These are phyloP conservation scores for Gopherus flavomarginatus DNA, from an alignment of 2,113 vertebrate species.

Conservation along the genomic window DNA sequence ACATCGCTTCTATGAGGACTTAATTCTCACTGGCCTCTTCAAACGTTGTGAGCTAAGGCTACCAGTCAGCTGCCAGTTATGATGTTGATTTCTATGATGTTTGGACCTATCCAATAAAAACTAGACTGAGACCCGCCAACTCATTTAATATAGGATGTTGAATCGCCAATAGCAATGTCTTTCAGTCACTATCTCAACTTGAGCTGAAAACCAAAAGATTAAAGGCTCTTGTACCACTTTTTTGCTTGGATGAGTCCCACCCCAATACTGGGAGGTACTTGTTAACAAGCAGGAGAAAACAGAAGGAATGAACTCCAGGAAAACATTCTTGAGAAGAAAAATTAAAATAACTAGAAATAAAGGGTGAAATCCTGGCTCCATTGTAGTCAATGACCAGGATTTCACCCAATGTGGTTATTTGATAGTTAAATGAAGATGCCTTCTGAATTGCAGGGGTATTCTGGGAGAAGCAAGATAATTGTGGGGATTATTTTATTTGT, in stretches of 20 bases:
- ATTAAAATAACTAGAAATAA: not conserved
- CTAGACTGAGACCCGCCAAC: too few species aligned
- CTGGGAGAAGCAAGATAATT: not conserved
- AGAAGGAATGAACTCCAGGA: not conserved
- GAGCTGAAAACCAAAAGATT: not conserved
- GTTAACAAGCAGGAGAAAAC: not conserved
- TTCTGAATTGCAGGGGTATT: not conserved
- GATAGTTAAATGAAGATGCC: not conserved
- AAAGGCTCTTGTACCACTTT: not conserved
- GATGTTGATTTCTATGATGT: not conserved
- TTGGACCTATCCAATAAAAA: not conserved
- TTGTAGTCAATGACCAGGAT: not conserved
- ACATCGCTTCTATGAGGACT: not conserved
- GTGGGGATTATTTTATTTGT: not conserved
- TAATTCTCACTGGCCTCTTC: not conserved
- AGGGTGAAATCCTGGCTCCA: not conserved
- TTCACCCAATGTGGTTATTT: not conserved
- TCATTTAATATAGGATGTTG: not conserved
- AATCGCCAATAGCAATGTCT: not conserved
- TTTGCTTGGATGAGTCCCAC: not conserved
- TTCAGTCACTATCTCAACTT: not conserved
- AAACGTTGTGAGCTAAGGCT: not conserved
- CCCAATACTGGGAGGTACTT: not conserved
- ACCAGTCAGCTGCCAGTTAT: not conserved
- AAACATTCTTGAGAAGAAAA: not conserved